Evolutionary conservation across 2,797 vertebrate genomes (phyloP).

Genomic region (Eulemur mongoz): DNA sequence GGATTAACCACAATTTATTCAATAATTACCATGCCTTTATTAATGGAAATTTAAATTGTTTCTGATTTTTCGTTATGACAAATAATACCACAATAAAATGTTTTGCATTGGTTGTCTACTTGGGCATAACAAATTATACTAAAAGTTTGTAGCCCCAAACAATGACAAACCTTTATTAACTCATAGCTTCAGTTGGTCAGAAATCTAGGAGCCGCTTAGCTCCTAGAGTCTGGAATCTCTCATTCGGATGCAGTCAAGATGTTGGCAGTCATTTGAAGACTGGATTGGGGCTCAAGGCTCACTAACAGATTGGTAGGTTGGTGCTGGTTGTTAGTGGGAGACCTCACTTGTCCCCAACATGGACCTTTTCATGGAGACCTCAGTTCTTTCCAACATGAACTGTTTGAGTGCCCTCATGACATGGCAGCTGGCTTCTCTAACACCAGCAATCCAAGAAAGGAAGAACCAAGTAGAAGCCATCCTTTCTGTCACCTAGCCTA

Average conservation of each 20-base stretch:
- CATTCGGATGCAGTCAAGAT: not conserved
- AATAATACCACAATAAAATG: not conserved
- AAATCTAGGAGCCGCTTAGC: not conserved
- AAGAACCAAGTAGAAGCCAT: not conserved
- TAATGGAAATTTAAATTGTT: not conserved
- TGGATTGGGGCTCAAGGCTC: not conserved
- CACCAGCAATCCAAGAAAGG: not conserved
- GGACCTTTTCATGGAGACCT: not conserved
- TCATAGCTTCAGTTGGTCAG: not conserved
- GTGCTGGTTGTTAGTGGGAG: not conserved
- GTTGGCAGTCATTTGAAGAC: not conserved
- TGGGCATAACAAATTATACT: not conserved
- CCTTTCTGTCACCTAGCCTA: not conserved
- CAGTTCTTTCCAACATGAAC: not conserved
- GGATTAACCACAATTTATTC: not conserved
- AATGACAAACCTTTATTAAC: not conserved
- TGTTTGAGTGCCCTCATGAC: not conserved
- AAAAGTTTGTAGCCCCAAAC: not conserved
- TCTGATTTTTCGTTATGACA: constrained; percentile 23
- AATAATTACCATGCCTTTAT: not conserved
- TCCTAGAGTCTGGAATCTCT: not conserved
- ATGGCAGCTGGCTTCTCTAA: not conserved
- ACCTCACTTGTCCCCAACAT: not conserved
- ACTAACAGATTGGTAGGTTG: not conserved
- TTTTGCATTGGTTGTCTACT: not conserved